Percentiles rank a stretch among this genome's conserved stretches.
Evolutionary conservation across 2,113 vertebrate species (phyloP).

Genomic region (Bufo gargarizans): DNA sequence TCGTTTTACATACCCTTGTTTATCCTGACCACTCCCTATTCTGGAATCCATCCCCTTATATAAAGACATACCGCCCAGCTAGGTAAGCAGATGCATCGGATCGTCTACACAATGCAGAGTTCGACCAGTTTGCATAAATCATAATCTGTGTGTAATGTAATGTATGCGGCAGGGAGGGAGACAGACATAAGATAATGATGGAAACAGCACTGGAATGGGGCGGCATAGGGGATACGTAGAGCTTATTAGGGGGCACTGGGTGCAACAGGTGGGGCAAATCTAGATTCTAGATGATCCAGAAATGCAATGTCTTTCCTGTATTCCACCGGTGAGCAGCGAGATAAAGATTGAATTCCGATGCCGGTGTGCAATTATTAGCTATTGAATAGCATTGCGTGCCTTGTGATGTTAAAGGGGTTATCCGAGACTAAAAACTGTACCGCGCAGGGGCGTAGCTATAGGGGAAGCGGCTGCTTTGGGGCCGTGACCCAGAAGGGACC

Average conservation of each 20-base stretch:
- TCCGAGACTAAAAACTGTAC: no score
- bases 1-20: neutral
- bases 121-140: conserved; percentile 52
- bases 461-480: no score
- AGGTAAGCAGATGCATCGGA: neutral
- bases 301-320: neutral
- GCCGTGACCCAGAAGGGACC: no score
- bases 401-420: no score
- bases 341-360: neutral
- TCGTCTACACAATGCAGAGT: conserved; percentile 22
- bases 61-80: neutral
- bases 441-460: no score
- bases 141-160: conserved; percentile 48
- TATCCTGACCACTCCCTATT: neutral
- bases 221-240: neutral
- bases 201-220: neutral
- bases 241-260: no score
- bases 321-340: neutral
- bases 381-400: neutral
- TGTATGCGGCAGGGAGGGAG: conserved; percentile 20
- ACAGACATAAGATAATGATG: neutral
- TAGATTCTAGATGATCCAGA: neutral
- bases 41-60: neutral
- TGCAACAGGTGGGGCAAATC: neutral
- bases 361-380: neutral